Conservation (phyloP, 2,113 vertebrate species). For the Dendrocopos noguchii region DNA sequence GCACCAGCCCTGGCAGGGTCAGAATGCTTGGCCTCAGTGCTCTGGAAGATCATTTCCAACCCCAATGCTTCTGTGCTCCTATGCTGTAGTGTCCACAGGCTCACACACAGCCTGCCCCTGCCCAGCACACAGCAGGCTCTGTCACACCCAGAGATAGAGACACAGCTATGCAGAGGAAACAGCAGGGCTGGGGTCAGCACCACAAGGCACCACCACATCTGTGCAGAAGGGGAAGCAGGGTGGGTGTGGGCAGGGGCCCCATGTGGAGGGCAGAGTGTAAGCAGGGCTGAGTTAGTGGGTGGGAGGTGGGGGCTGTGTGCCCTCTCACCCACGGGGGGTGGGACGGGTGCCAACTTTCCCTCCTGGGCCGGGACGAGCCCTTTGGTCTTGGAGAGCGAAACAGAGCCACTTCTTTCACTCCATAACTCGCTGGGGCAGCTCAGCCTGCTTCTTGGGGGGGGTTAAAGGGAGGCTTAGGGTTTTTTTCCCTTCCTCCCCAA, state of each 20-base stretch:
- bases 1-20: too few species aligned
- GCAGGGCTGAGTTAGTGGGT: not conserved
- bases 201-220: rapidly evolving
- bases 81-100: too few species aligned
- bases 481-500: not conserved
- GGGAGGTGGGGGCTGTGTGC: not conserved
- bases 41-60: too few species aligned
- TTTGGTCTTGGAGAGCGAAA: not conserved
- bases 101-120: not conserved
- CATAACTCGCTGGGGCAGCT: not conserved
- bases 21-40: too few species aligned
- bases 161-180: not conserved
- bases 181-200: not conserved
- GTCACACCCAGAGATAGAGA: not conserved
- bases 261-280: not conserved
- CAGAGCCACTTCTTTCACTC: slow-evolving; percentile 8
- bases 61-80: too few species aligned
- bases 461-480: not conserved
- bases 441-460: not conserved
- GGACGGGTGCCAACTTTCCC: not conserved
- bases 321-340: not conserved
- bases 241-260: not conserved
- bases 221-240: not conserved
- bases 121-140: not conserved
- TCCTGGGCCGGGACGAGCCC: not conserved